Evolutionary conservation across 92 coral and sea anemone species (phyloP), one percentile per base, ranked within the genome.

Genomic region (Meandrina meandrites): DNA sequence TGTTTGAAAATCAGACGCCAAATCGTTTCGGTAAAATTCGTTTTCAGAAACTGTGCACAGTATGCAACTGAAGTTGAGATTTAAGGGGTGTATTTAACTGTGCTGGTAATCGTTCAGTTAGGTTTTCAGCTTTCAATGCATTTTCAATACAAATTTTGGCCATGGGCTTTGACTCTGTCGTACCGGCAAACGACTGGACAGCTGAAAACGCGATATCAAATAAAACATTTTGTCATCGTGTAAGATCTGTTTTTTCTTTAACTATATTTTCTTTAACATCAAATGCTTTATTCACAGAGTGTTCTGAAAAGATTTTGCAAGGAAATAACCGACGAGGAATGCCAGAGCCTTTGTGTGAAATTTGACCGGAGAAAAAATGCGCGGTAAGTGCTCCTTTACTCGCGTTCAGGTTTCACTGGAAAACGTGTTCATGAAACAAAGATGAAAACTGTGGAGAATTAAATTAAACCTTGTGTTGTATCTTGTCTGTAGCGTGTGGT

Each of bases 401-500:
- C 9, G 79, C 17, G 3, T 24, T 40, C 9, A 8, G n/a, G 32
- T 27, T 50, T 77, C 51, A 14, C 60, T 45, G 16, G 17, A 28
- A 48, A 28, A n/a, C 27, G 71, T 11, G 1, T 10, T 66, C 34
- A 66, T 28, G 21, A 66, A 28, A 66, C 71, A 10, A 11, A 64
- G 3, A 64, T n/a, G 14, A n/a, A 62, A 66, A 28, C 4, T 64
- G 76, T 50, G 24, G 8, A 21, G 8, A 30, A 34, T 78, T 16
- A 10, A 30, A 34, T 78, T 16, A 10, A 28, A 51, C 22, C 0
- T n/a, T 22, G 21, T 37, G 19, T 57, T 74, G 56, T 50, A 13
- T 53, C 71, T 53, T 80, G 32, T 83, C 69, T 54, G 19, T 81
- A 94, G 97, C 35, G 90, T 94, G 72, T 88, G 88, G 86, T 94